A percentile compares a stretch with the other conserved stretches of the same genome.
These are phyloP conservation scores for Parauchenoglanis ngamensis DNA, from an alignment of 2,797 vertebrate species.

Conservation along the genomic window DNA sequence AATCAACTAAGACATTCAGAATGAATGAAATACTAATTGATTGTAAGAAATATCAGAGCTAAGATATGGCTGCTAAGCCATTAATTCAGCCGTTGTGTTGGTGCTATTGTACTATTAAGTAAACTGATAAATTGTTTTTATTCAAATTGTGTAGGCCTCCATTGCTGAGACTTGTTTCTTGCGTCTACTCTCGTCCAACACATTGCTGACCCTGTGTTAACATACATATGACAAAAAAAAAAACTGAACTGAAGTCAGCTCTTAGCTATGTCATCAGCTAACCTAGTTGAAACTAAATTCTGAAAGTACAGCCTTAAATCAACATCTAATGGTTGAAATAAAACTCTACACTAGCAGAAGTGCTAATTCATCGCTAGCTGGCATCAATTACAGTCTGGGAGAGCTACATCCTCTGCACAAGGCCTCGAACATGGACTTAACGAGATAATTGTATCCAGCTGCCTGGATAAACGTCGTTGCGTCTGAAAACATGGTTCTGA, in stretches of 20 bases:
- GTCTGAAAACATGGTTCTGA: slow-evolving; percentile 35
- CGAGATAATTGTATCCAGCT: slow-evolving; percentile 48
- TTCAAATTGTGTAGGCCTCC: too few relatives aligned
- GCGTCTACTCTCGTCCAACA: too few relatives aligned
- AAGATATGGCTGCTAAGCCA: neutral
- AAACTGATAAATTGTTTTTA: neutral
- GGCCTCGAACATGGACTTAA: slow-evolving; percentile 26
- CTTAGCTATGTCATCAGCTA: neutral
- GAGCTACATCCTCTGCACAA: slow-evolving; percentile 28
- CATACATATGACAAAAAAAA: too few relatives aligned
- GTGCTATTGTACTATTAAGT: too few relatives aligned
- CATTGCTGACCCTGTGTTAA: too few relatives aligned
- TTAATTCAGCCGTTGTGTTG: neutral
- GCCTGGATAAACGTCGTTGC: slow-evolving; percentile 10
- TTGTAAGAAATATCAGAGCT: neutral
- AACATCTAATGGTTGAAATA: neutral
- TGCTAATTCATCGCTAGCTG: slow-evolving; percentile 35
- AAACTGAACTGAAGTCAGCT: neutral
- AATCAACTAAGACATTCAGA: neutral
- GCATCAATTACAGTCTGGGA: slow-evolving; percentile 34
- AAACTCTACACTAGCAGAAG: slow-evolving; percentile 28
- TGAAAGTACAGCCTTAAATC: slow-evolving; percentile 11
- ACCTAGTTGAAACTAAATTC: slow-evolving; percentile 2
- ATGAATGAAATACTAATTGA: neutral
- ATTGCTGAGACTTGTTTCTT: too few relatives aligned